phyloP scores from a whole-genome alignment of 2,113 vertebrate genomes.

The Notarius quadriscutis region DNA sequence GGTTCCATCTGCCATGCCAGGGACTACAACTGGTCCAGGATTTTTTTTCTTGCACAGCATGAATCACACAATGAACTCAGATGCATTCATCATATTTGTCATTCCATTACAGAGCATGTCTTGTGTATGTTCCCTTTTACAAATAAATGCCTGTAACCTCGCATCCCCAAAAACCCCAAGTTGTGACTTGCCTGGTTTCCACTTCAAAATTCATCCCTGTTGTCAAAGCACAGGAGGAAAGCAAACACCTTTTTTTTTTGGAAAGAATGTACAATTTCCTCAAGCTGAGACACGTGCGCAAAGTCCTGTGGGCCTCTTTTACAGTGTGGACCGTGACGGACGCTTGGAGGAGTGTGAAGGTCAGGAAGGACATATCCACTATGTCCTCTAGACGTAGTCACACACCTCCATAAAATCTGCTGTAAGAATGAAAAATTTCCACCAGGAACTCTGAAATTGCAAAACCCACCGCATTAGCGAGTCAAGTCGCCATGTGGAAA shows the following conservation, averaged over 20 bases:
- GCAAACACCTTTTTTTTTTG: constrained; percentile 60
- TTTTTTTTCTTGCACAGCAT: background rate
- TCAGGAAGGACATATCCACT: background rate
- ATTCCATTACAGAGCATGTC: constrained; percentile 1
- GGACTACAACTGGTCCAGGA: background rate
- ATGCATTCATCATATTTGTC: background rate
- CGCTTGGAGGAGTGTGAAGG: background rate
- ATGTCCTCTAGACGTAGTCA: background rate
- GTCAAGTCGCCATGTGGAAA: background rate
- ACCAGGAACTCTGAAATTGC: background rate
- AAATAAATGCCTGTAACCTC: constrained; percentile 5
- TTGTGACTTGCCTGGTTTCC: constrained; percentile 71
- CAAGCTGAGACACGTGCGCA: constrained; percentile 19
- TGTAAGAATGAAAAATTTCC: background rate
- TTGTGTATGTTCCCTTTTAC: background rate
- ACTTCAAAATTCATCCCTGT: constrained; percentile 61
- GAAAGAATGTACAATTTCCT: constrained; percentile 42
- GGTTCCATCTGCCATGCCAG: background rate
- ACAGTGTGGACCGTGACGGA: background rate
- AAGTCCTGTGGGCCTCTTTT: background rate
- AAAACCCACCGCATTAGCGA: background rate
- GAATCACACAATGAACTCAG: background rate
- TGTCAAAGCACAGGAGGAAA: constrained; percentile 64
- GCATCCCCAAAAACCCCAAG: constrained; percentile 53
- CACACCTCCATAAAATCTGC: background rate